Base-by-base conservation (phyloP, 2,888 invertebrate genomes). In the Dryocosmus kuriphilus region DNA sequence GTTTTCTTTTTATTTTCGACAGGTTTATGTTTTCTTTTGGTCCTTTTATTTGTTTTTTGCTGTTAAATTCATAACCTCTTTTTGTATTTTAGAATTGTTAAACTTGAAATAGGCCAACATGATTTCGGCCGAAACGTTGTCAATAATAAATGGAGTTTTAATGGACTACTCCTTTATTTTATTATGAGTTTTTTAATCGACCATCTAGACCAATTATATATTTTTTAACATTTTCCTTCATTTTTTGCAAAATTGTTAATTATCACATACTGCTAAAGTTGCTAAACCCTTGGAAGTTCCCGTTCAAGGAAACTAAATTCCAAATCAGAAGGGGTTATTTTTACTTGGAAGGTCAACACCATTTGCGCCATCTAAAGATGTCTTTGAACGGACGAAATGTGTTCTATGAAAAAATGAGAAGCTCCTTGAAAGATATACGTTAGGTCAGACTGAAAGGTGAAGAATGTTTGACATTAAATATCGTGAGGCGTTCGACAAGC, bases 381-480 rank as follows among this genome's bases (percentile, higher is more conserved):
- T 55, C 55, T 55, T 55, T 55, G 55, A 24, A 3, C n/a, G 55
- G 22, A 22, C 22, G 11, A 55, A 55, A 55, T 24, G 55, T 55
- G 8, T 55, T 55, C 19, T 55, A 55, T 55, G 55, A 55, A 55
- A 55, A 55, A 55, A 55, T 55, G 11, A 55, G 22, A 55, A 55
- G 55, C 22, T 22, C n/a, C 22, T 55, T 24, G 55, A 24, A 55
- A 24, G 55, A 55, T 55, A 55, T 55, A 55, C 22, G 55, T 22
- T 11, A 55, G 55, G 55, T 55, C 55, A 55, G 22, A n/a, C 22
- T 22, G 2, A 7, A 22, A 55, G 55, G 55, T 55, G 22, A 55
- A 55, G 55, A 55, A 55, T 24, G 55, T 55, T 55, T 55, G 55
- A 55, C 55, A 22, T 55, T 22, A 55, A 55, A 55, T 55, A 55